A percentile compares a stretch with the other conserved stretches of the same genome.
Evolutionary conservation across 2,797 vertebrate species (phyloP).

Genomic region (Rhodeus uyekii): DNA sequence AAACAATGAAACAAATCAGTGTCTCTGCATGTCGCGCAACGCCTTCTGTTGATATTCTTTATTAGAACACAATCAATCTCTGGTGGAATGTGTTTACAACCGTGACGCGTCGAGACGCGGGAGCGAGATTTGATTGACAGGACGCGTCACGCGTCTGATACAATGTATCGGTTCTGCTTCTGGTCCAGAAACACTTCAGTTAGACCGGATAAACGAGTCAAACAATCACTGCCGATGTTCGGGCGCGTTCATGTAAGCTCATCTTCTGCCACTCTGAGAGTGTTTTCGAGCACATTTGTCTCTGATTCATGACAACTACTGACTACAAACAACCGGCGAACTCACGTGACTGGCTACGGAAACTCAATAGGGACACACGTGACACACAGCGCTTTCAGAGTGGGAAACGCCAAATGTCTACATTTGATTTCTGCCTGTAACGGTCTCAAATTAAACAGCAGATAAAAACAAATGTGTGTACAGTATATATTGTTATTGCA

Average conservation of each 20-base stretch:
- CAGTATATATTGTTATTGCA: too few relatives aligned
- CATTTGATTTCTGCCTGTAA: neutral
- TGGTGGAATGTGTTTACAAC: neutral
- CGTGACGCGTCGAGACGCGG: neutral
- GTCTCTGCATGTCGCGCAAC: conserved; percentile 7
- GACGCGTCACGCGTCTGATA: neutral
- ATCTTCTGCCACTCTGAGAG: neutral
- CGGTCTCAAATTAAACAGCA: neutral
- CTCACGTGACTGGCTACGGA: conserved; percentile 74
- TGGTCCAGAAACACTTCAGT: neutral
- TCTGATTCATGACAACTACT: neutral
- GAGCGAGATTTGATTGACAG: conserved; percentile 4
- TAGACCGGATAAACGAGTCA: neutral
- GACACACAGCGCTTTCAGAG: neutral
- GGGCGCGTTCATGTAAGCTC: neutral
- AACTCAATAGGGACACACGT: conserved; percentile 57
- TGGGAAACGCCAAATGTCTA: neutral
- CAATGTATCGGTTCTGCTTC: neutral
- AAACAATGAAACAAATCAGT: conserved; percentile 17
- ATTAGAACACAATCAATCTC: neutral
- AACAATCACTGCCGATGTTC: neutral
- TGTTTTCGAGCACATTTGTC: neutral
- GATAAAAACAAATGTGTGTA: neutral
- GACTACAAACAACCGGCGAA: conserved; percentile 15
- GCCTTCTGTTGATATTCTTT: neutral